Percentiles rank a stretch among this genome's conserved stretches.
These are phyloP conservation scores for Syngnathoides biaculeatus DNA, from an alignment of 2,113 vertebrate genomes.

Conservation along the genomic window DNA sequence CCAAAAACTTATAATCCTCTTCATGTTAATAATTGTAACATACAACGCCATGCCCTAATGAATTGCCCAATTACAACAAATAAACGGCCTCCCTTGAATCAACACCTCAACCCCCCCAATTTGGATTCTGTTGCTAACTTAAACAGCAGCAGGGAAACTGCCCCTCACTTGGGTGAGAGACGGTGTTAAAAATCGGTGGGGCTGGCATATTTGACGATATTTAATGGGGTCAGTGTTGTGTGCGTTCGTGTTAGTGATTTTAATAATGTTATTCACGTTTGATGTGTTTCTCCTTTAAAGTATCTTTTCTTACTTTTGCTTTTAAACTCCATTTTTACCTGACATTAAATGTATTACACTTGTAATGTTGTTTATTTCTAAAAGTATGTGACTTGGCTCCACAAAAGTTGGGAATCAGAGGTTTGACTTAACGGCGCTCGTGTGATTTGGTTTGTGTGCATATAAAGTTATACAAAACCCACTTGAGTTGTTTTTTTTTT, in stretches of 20 bases:
- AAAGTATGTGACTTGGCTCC: too few relatives aligned
- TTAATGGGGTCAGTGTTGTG: not conserved
- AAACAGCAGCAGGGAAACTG: too few relatives aligned
- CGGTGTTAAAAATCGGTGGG: too few relatives aligned
- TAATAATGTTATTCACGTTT: too few relatives aligned
- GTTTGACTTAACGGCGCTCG: not conserved
- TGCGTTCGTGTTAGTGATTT: not conserved
- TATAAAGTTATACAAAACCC: conserved; percentile 7
- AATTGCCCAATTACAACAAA: not conserved
- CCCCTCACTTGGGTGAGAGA: too few relatives aligned
- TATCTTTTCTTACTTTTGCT: not conserved
- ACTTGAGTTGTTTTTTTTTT: conserved; percentile 1
- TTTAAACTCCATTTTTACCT: not conserved
- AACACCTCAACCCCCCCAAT: not conserved
- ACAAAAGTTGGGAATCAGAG: not conserved
- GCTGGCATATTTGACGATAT: too few relatives aligned
- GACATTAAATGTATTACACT: too few relatives aligned
- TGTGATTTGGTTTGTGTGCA: conserved; percentile 8
- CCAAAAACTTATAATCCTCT: not conserved
- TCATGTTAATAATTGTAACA: not conserved
- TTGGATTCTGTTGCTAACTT: not conserved
- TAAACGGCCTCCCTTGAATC: not conserved
- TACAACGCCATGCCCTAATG: not conserved
- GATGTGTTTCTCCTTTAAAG: too few relatives aligned
- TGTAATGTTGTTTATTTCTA: too few relatives aligned